phyloP scores from a whole-genome alignment of 2,113 vertebrate species.

The Stictonetta naevosa region DNA sequence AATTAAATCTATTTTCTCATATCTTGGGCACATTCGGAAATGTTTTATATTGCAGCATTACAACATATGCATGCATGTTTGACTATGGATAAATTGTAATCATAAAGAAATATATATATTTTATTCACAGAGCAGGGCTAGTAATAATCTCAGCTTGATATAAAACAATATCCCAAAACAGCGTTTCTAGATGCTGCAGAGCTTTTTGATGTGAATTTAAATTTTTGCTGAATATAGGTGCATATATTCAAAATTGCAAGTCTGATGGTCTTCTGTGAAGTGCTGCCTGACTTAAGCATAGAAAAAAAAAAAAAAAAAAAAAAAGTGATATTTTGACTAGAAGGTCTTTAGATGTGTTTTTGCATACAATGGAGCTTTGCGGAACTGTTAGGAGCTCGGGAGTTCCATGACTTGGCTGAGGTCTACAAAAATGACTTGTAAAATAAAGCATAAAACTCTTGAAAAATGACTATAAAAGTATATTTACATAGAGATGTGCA shows the following conservation, averaged over 20 bases:
- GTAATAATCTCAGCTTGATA: background rate
- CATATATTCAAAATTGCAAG: background rate
- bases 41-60: background rate
- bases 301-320: background rate
- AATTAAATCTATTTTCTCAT: background rate
- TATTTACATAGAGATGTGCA: background rate
- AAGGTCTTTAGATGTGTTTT: background rate
- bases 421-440: background rate
- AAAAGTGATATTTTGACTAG: background rate
- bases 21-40: background rate
- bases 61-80: background rate
- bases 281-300: background rate
- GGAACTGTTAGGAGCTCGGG: background rate
- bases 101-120: background rate
- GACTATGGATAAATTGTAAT: background rate
- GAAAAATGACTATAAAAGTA: accelerated
- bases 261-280: background rate
- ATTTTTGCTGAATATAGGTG: background rate
- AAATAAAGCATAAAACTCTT: background rate
- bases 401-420: background rate
- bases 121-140: background rate
- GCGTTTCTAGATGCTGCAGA: accelerated
- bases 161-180: background rate
- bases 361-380: background rate
- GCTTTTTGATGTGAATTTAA: background rate